Percentiles rank a stretch among this genome's conserved stretches.
These are phyloP conservation scores for Microctonus brassicae DNA, from an alignment of 2,888 invertebrate genomes.

Conservation along the genomic window DNA sequence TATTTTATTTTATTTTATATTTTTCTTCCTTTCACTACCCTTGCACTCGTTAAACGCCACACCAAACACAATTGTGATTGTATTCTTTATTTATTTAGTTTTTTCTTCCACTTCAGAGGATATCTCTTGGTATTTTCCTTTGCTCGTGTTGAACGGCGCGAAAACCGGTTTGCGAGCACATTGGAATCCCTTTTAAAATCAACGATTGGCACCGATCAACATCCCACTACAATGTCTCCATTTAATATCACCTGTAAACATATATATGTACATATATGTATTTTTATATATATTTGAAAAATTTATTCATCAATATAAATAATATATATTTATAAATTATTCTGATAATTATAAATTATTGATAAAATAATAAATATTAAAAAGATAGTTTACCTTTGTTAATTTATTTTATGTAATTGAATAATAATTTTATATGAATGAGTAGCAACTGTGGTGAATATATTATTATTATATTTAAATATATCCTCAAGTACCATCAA, in stretches of 20 bases:
- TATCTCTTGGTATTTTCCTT: constrained; percentile 33
- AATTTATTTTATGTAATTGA: no score
- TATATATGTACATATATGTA: not conserved
- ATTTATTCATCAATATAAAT: not conserved
- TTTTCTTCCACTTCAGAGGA: constrained; percentile 10
- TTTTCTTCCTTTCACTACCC: constrained; percentile 20
- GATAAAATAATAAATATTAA: no score
- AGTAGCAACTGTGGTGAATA: no score
- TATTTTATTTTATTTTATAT: no score
- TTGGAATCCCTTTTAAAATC: constrained; percentile 26
- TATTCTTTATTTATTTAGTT: constrained; percentile 4
- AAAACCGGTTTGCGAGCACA: constrained; percentile 25
- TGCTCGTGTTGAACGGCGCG: constrained; percentile 24
- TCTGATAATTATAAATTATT: no score
- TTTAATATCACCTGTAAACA: not conserved
- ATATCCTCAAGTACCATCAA: no score
- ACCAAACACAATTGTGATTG: not conserved
- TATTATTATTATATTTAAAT: no score
- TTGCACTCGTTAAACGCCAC: not conserved
- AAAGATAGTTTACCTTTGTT: no score
- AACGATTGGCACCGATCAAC: constrained; percentile 28
- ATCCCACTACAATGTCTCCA: not conserved
- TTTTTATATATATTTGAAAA: not conserved
- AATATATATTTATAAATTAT: not conserved
- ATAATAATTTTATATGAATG: no score